phyloP scores from a whole-genome alignment of 2,113 vertebrate genomes.

The Myotis lucifugus region DNA sequence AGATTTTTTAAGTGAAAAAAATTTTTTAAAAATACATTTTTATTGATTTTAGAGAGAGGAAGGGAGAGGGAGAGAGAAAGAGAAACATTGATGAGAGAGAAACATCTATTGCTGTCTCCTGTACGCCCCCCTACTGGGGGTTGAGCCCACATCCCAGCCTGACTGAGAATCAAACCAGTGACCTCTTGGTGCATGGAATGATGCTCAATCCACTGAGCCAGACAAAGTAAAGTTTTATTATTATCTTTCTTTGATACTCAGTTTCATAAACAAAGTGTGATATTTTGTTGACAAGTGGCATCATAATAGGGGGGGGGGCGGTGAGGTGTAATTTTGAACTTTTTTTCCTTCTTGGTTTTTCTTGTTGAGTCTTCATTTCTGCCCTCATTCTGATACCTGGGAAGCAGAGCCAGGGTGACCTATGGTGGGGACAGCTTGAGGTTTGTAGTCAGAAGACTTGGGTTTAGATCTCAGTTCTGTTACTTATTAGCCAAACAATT shows the following conservation, averaged over 20 bases:
- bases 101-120: too few relatives aligned
- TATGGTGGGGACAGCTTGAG: background rate
- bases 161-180: too few relatives aligned
- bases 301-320: background rate
- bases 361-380: background rate
- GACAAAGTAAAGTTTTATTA: background rate
- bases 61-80: too few relatives aligned
- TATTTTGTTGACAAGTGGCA: background rate
- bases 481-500: background rate
- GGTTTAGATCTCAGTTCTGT: background rate
- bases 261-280: background rate
- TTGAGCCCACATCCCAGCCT: too few relatives aligned
- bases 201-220: too few relatives aligned
- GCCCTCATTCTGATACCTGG: background rate
- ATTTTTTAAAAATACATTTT: too few relatives aligned
- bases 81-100: too few relatives aligned
- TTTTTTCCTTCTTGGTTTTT: background rate
- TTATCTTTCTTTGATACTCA: background rate
- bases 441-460: background rate
- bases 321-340: background rate
- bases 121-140: too few relatives aligned
- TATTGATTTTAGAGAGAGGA: too few relatives aligned
- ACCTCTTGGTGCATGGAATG: too few relatives aligned
- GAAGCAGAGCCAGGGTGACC: background rate
- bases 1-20: background rate